Percentiles rank a stretch among this genome's conserved stretches.
Evolutionary conservation across 2,888 invertebrate genomes (phyloP).

Genomic region (Microctonus brassicae): DNA sequence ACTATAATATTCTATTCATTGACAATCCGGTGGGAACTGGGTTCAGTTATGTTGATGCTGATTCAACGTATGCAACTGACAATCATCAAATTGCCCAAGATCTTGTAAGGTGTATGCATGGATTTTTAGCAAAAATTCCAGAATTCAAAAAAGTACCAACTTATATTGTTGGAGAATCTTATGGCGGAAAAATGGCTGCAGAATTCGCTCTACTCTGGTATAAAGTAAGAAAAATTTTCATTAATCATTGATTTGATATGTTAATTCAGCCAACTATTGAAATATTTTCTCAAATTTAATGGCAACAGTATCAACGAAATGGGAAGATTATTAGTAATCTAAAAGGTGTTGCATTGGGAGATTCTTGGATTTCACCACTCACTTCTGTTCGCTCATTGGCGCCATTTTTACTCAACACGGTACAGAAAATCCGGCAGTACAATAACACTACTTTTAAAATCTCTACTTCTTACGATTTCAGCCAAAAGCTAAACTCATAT

Average conservation of each 20-base stretch:
- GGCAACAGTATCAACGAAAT: conserved; percentile 76
- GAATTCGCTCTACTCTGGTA: conserved; percentile 76
- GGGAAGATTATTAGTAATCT: conserved; percentile 79
- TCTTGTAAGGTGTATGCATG: conserved; percentile 79
- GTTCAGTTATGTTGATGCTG: conserved; percentile 82
- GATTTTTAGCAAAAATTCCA: conserved; percentile 78
- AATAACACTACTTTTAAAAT: no score
- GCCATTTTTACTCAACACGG: conserved; percentile 80
- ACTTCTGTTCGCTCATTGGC: conserved; percentile 89
- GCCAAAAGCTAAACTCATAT: no score
- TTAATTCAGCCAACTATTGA: no score
- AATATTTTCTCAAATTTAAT: conserved; percentile 55
- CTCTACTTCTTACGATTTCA: no score
- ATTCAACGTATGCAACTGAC: conserved; percentile 71
- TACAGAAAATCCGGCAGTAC: no score
- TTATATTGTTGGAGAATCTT: conserved; percentile 91
- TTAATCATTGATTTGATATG: no score
- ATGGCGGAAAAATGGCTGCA: conserved; percentile 93
- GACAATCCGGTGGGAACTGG: conserved; percentile 94
- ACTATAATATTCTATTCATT: conserved; percentile 87
- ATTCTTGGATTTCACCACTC: conserved; percentile 91
- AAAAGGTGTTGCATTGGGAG: conserved; percentile 85
- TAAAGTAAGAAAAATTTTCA: neutral
- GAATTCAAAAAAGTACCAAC: conserved; percentile 81
- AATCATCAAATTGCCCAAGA: conserved; percentile 81